Conservation (phyloP, 2,797 vertebrate genomes). For the Masticophis lateralis region DNA sequence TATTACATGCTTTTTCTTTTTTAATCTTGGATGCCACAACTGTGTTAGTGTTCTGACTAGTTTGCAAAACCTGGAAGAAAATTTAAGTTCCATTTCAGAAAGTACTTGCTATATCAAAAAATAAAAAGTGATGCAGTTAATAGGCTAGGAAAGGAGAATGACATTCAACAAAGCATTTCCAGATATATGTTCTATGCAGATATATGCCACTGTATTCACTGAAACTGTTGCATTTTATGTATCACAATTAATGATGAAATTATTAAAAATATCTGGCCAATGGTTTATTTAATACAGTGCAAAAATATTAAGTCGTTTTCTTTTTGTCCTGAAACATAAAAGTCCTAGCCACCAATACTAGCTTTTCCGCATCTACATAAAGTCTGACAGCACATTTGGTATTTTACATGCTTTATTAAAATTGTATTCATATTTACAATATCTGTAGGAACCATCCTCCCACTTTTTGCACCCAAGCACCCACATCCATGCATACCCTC, state of each 20-base stretch:
- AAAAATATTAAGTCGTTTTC: slow-evolving; percentile 19
- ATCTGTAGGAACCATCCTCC: slow-evolving; percentile 78
- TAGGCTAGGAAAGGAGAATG: slow-evolving; percentile 15
- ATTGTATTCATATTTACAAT: slow-evolving; percentile 94
- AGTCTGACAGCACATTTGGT: slow-evolving; percentile 82
- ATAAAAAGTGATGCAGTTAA: slow-evolving; percentile 1
- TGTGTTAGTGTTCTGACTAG: background rate
- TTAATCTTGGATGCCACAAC: background rate
- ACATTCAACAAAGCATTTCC: slow-evolving; percentile 15
- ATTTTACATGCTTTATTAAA: slow-evolving; percentile 99
- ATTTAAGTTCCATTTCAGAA: slow-evolving; percentile 10
- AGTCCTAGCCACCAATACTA: slow-evolving; percentile 26
- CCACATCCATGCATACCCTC: slow-evolving; percentile 54
- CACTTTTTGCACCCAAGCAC: slow-evolving; percentile 70
- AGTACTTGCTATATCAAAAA: slow-evolving; percentile 8
- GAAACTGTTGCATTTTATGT: slow-evolving; percentile 38
- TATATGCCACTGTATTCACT: background rate
- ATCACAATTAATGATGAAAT: slow-evolving; percentile 43
- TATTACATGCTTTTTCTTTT: slow-evolving; percentile 14
- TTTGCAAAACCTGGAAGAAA: slow-evolving; percentile 9
- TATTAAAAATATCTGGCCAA: slow-evolving; percentile 21
- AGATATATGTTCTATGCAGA: background rate
- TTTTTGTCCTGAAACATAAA: slow-evolving; percentile 11
- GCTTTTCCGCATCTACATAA: slow-evolving; percentile 77
- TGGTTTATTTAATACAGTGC: background rate